These are phyloP conservation scores for Ptilorrhoa leucosticta DNA, from an alignment of 2,113 vertebrate species.

Conservation along the genomic window DNA sequence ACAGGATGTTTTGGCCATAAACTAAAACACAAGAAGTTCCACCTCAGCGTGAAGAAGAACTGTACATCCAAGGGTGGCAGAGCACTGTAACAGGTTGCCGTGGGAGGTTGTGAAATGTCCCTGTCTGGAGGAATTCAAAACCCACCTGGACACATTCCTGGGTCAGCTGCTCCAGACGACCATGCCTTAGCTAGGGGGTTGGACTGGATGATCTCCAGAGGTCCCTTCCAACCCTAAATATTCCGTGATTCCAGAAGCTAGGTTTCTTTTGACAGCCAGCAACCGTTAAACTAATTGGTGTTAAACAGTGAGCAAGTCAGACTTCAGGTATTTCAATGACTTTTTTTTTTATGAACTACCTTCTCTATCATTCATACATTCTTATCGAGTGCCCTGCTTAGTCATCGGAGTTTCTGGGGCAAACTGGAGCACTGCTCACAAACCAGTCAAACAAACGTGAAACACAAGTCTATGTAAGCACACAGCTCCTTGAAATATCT, in stretches of 20 bases:
- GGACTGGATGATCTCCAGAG: neutral
- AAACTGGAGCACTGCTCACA: neutral
- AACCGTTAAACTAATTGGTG: neutral
- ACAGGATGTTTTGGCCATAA: neutral
- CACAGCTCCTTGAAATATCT: neutral
- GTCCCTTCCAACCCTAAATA: neutral
- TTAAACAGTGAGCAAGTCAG: neutral
- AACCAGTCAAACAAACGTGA: neutral
- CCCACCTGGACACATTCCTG: neutral
- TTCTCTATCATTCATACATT: neutral
- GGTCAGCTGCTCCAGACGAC: neutral
- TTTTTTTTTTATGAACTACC: neutral
- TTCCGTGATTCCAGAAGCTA: neutral
- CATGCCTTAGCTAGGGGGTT: neutral
- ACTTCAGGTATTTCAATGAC: neutral
- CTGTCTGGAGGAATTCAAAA: neutral
- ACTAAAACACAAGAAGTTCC: neutral
- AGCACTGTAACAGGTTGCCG: neutral
- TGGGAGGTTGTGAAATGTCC: accelerated
- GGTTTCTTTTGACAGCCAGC: neutral
- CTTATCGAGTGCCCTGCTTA: neutral
- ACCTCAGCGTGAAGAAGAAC: neutral
- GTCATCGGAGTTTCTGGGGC: neutral
- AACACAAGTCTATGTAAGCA: neutral
- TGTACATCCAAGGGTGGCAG: neutral